Conservation (phyloP, 2,113 vertebrate species). For the Pipa parva region DNA sequence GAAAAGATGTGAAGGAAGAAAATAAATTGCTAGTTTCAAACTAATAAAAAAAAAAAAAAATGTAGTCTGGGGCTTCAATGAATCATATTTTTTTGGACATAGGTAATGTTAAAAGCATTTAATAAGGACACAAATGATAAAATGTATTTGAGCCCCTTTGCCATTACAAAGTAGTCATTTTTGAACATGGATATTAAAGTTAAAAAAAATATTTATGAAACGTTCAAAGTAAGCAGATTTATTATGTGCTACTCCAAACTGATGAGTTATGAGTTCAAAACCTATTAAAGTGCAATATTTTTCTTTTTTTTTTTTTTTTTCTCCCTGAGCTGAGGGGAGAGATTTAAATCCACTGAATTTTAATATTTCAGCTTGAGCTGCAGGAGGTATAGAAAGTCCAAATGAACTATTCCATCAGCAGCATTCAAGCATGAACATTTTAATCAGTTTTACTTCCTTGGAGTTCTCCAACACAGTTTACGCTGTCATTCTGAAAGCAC, state of each 20-base stretch:
- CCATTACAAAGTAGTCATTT: too few species aligned
- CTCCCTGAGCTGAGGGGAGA: constrained; percentile 72
- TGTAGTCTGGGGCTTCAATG: too few species aligned
- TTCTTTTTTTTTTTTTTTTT: too few species aligned
- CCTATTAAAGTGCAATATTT: constrained; percentile 85
- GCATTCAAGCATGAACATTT: constrained; percentile 84
- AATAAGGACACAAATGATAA: too few species aligned
- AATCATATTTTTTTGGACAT: too few species aligned
- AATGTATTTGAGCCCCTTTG: too few species aligned
- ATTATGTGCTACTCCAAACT: constrained; percentile 73
- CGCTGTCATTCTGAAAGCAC: constrained; percentile 81
- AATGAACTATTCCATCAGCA: constrained; percentile 82
- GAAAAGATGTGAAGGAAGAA: too few species aligned
- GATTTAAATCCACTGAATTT: constrained; percentile 85
- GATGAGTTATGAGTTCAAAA: constrained; percentile 83
- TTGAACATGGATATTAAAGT: constrained; percentile 54
- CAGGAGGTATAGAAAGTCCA: constrained; percentile 81
- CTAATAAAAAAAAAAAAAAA: too few species aligned
- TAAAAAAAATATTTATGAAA: constrained; percentile 63
- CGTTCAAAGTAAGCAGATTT: constrained; percentile 75
- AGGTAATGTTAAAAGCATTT: too few species aligned
- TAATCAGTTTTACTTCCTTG: constrained; percentile 85
- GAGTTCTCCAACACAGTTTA: constrained; percentile 82
- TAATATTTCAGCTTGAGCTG: constrained; percentile 84
- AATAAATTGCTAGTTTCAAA: too few species aligned